Conservation (phyloP, 1,140 invertebrate species). For the Sminthurinus signatus region DNA sequence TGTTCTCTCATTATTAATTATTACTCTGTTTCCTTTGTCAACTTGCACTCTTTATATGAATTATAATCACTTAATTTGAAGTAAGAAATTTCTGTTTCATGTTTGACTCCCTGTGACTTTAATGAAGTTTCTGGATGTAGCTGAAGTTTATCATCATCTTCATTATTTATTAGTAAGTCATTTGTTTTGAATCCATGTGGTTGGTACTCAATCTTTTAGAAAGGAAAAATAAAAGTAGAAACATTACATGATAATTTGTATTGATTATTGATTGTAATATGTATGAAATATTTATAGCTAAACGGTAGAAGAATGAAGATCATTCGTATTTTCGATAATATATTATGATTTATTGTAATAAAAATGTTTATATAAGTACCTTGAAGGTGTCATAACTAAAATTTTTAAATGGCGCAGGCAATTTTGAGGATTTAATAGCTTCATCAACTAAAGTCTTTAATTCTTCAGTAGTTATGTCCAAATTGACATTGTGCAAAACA, state of each 20-base stretch:
- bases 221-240: constrained; percentile 24
- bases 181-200: constrained; percentile 44
- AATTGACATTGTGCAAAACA: constrained; percentile 42
- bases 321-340: background rate
- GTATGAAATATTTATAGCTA: background rate
- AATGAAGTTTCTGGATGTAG: constrained; percentile 40
- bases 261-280: background rate
- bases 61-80: constrained; percentile 45
- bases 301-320: background rate
- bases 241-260: background rate
- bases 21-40: background rate
- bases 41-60: constrained; percentile 8
- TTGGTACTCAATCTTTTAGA: constrained; percentile 43
- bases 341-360: background rate
- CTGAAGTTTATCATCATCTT: constrained; percentile 43
- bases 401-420: constrained; percentile 44
- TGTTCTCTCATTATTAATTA: too few relatives aligned
- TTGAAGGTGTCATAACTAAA: constrained; percentile 44
- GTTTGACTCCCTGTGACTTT: constrained; percentile 39
- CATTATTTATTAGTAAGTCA: constrained; percentile 44
- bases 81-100: constrained; percentile 47
- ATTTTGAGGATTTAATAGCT: constrained; percentile 30
- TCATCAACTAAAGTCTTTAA: constrained; percentile 38
- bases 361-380: constrained; percentile 38
- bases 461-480: constrained; percentile 31